A percentile compares a stretch with the other conserved stretches of the same genome.
phyloP scores from a whole-genome alignment of 2,888 invertebrate genomes.

The Dynastes tityus region DNA sequence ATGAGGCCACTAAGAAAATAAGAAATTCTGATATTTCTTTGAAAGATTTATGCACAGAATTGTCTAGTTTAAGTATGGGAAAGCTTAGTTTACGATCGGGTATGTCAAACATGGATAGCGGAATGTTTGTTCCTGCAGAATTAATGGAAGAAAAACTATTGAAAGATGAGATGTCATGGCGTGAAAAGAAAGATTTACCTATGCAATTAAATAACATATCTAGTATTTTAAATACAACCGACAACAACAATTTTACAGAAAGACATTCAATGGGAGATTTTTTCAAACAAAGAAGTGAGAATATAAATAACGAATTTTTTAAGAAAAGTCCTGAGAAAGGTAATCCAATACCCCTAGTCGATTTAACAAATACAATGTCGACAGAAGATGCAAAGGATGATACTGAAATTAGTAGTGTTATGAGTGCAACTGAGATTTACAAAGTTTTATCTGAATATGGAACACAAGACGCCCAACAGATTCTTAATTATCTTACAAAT shows the following conservation, averaged over 20 bases:
- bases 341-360: conserved; percentile 62
- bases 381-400: conserved; percentile 27
- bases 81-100: neutral
- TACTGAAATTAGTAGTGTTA: conserved; percentile 36
- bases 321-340: conserved; percentile 61
- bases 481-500: conserved; percentile 50
- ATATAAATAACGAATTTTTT: conserved; percentile 63
- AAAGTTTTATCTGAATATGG: conserved; percentile 47
- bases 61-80: conserved; percentile 54
- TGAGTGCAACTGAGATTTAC: conserved; percentile 52
- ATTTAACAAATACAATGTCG: conserved; percentile 52
- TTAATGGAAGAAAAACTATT: conserved; percentile 67
- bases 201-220: conserved; percentile 18
- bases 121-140: conserved; percentile 64
- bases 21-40: conserved; percentile 60
- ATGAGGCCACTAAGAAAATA: conserved; percentile 59
- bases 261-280: conserved; percentile 70
- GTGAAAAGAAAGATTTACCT: conserved; percentile 63
- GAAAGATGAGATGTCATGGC: conserved; percentile 70
- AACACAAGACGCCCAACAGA: conserved; percentile 49
- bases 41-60: conserved; percentile 59
- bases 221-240: conserved; percentile 21
- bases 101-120: conserved; percentile 54
- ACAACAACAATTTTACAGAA: conserved; percentile 55
- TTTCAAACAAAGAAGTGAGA: conserved; percentile 69